phyloP scores from a whole-genome alignment of 2,888 invertebrate species.

The Amphipoea oculea region DNA sequence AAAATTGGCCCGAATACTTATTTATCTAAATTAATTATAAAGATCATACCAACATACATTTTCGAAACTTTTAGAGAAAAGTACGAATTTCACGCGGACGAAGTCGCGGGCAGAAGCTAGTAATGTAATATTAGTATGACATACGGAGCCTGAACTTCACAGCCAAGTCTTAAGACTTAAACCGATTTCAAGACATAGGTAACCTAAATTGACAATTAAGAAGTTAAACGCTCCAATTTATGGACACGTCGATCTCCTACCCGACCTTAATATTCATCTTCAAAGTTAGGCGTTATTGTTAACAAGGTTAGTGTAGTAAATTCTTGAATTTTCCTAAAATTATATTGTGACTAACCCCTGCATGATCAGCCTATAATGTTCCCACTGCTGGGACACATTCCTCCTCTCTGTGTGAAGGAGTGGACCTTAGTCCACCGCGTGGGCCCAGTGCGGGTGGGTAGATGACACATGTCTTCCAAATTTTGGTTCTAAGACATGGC shows the following conservation, averaged over 20 bases:
- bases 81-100: too few species aligned
- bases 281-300: background rate
- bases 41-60: too few species aligned
- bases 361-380: background rate
- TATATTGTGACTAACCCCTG: too few species aligned
- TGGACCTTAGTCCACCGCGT: background rate
- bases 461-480: too few species aligned
- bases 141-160: conserved; percentile 3
- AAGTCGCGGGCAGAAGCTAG: too few species aligned
- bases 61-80: too few species aligned
- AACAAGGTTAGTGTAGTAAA: background rate
- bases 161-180: background rate
- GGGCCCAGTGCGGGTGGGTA: background rate
- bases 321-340: too few species aligned
- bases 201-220: conserved; percentile 26
- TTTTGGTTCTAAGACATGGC: too few species aligned
- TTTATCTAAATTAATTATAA: too few species aligned
- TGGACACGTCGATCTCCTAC: background rate
- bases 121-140: too few species aligned
- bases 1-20: too few species aligned
- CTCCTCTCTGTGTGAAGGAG: background rate
- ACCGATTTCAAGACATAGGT: background rate
- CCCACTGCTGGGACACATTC: background rate
- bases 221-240: conserved; percentile 20
- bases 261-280: background rate